These are phyloP conservation scores for Lucifuga dentata DNA, from an alignment of 2,113 vertebrate species.

Conservation along the genomic window DNA sequence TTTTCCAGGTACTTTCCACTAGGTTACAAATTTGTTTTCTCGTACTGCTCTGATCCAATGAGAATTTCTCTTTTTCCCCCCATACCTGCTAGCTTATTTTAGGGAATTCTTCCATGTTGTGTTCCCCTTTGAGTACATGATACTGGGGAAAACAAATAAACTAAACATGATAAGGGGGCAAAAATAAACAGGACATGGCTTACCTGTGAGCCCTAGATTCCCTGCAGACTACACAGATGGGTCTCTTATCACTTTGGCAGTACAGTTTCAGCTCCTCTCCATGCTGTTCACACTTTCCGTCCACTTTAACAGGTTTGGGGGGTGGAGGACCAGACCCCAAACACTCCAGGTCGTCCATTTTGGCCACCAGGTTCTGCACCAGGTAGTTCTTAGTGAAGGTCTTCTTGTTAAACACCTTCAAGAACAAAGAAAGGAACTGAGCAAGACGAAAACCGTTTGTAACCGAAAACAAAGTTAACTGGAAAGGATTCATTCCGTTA, in stretches of 20 bases:
- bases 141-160: too few species aligned
- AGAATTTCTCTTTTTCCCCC: too few species aligned
- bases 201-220: constrained; percentile 84
- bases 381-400: constrained; percentile 85
- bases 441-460: neutral
- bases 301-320: constrained; percentile 67
- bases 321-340: constrained; percentile 64
- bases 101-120: too few species aligned
- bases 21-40: too few species aligned
- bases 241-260: constrained; percentile 81
- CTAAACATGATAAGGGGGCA: too few species aligned
- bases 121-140: too few species aligned
- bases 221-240: constrained; percentile 84
- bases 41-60: too few species aligned
- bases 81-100: too few species aligned
- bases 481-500: too few species aligned
- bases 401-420: constrained; percentile 82
- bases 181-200: neutral
- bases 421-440: constrained; percentile 1
- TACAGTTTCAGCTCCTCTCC: constrained; percentile 84
- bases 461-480: neutral
- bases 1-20: too few species aligned
- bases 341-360: constrained; percentile 79
- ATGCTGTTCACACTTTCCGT: constrained; percentile 80
- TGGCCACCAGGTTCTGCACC: constrained; percentile 84